Base-by-base conservation (phyloP, 2,113 vertebrate genomes). In the Aspiorhynchus laticeps region DNA sequence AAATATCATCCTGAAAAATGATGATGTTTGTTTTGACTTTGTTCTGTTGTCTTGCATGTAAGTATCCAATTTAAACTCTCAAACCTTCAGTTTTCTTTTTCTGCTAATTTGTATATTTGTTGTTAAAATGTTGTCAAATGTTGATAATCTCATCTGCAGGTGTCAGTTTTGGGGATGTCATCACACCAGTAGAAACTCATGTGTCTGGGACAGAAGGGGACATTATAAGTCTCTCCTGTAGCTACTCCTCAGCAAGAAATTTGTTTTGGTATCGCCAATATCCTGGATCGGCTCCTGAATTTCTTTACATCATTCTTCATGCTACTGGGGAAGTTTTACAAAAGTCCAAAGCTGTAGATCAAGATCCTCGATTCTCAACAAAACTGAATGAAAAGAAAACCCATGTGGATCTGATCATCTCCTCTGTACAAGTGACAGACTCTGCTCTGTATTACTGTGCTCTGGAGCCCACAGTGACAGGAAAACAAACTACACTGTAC, bases 181-280 rank as follows among this genome's bases (percentile, higher is more conserved):
- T 86, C 59, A 74, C 77, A 36, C 28, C 77, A 67, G 26, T 51
- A 12, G 21, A 61, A 36, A 36, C 26, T 21, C 61, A 3, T 5
- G 1, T 69, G 43, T 38, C 14, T 73, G 63, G 19, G 31, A 12
- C 31, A n/a, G 77, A 81, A 48, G 85, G 31, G 7, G 33, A 73
- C 15, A 38, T 11, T 51, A 14, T 71, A 38, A 80, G 1, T 69
- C 12, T 80, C 7, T 59, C 61, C 43, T 85, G 73, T 21, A 61
- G 31, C 53, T 85, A 85, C 38, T 76, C 31, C 36, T 85, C 71
- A 28, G 51, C 51, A 63, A 21, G 1, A 11, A 63, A 2, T 77
- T 36, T 80, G n/a, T 48, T 56, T 11, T 77, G 84, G 77, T 86
- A 80, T 41, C 77, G 24, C 4, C 85, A 86, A 28, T 59, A 80